Conservation (phyloP, 92 coral and sea anemone species). For the Epizoanthus illoricatus region DNA sequence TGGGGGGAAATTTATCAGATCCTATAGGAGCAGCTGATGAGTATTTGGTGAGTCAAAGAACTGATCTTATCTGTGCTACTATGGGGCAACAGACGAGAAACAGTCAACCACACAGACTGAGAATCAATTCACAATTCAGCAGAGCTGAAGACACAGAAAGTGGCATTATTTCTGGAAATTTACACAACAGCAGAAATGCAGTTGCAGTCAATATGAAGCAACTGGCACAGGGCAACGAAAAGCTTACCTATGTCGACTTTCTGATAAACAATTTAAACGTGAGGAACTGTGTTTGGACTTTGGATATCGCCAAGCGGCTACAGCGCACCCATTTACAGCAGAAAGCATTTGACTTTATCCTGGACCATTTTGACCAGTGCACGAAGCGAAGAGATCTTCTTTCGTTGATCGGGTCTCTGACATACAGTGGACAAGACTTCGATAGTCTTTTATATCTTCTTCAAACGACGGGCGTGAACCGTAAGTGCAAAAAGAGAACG, state of each 20-base stretch:
- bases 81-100: not conserved
- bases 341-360: not conserved
- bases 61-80: not conserved
- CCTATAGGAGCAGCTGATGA: too few relatives aligned
- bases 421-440: constrained; percentile 8
- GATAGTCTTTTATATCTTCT: constrained; percentile 13
- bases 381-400: not conserved
- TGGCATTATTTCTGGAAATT: not conserved
- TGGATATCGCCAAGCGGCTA: constrained; percentile 7
- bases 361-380: constrained; percentile 1
- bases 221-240: too few relatives aligned
- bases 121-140: not conserved
- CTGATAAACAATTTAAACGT: not conserved
- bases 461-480: constrained; percentile 8
- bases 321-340: not conserved
- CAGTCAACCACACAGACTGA: not conserved
- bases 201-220: not conserved
- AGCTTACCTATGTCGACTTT: not conserved
- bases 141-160: not conserved
- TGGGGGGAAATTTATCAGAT: too few relatives aligned
- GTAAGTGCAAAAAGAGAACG: not conserved
- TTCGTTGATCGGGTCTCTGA: constrained; percentile 21
- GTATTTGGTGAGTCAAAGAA: too few relatives aligned
- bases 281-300: not conserved
- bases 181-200: not conserved